phyloP scores from a whole-genome alignment of 2,113 vertebrate species.

The Atlantisia rogersi region DNA sequence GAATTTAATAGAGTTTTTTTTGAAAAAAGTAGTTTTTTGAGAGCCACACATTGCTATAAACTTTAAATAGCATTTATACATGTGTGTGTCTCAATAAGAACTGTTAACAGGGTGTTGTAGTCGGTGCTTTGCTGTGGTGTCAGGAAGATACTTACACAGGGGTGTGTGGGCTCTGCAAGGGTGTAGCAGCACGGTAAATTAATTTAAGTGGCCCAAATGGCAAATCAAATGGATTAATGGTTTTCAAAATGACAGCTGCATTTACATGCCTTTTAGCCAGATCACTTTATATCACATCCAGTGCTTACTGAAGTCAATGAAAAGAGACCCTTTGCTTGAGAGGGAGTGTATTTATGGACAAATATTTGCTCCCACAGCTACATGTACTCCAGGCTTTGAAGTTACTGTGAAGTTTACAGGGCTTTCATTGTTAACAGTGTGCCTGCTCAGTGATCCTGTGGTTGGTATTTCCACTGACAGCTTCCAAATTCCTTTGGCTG shows the following conservation, averaged over 20 bases:
- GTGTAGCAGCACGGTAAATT: neutral
- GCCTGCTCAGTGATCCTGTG: neutral
- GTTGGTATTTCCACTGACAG: neutral
- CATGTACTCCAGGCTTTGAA: neutral
- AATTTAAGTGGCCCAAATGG: neutral
- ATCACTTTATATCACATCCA: neutral
- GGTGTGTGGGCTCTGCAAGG: neutral
- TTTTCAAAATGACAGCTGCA: neutral
- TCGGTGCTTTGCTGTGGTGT: neutral
- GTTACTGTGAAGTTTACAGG: neutral
- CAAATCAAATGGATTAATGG: neutral
- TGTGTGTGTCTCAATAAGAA: neutral
- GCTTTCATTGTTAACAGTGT: neutral
- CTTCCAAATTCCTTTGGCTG: neutral
- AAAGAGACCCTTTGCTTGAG: neutral
- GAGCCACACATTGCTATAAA: neutral
- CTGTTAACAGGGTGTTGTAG: neutral
- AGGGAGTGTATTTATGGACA: neutral
- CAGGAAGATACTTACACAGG: neutral
- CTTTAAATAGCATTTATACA: neutral
- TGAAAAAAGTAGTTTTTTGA: neutral
- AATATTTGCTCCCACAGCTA: neutral
- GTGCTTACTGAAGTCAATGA: neutral
- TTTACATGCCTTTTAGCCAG: slow-evolving; percentile 2
- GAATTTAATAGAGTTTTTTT: neutral